Base-by-base conservation (phyloP, 2,888 invertebrate species). In the Xiphydria camelus region DNA sequence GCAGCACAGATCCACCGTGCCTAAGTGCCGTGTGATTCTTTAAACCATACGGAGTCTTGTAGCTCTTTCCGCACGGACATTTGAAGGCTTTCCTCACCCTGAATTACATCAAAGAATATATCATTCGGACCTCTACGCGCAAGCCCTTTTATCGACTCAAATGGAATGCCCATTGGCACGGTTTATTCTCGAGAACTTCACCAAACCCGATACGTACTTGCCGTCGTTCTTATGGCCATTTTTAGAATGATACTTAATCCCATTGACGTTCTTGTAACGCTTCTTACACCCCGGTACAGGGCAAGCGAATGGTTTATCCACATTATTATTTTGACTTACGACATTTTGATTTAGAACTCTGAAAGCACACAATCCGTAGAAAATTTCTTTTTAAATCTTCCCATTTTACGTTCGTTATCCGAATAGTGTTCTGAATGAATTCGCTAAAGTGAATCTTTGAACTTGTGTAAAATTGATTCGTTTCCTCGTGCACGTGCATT, bases 261-360 rank as follows among this genome's bases (percentile, higher is more conserved):
- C 91, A 75, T 91, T 91, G 45, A 90, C 86, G 73, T 91, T 92
- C 76, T 91, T 91, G 77, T 92, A 92, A 29, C 89, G 82, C 70
- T 92, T 92, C 76, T 88, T 88, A 77, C 91, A 92, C 34, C 91
- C 91, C 37, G 89, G 89, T 47, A 91, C 87, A 1, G 90, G 89
- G 72, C 92, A 92, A 4, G 86, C 87, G 76, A 88, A 91, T 1
- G 90, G 90, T 73, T 89, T 91, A 70, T 89, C 88, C 51, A 77
- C 46, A 54, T 52, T 57, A 43, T 48, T 59, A 46, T 53, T 60
- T 39, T 49, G 57, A 36, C 48, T 53, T 10, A 51, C 31, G 36
- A 47, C 41, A 38, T 44, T 49, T 42, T 53, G 57, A 55, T 50
- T 60, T 40, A 60, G 52, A 36, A 57, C 53, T 59, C 62, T 62